Base-by-base conservation (phyloP, 1,140 invertebrate species). In the Drosophila takahashii region DNA sequence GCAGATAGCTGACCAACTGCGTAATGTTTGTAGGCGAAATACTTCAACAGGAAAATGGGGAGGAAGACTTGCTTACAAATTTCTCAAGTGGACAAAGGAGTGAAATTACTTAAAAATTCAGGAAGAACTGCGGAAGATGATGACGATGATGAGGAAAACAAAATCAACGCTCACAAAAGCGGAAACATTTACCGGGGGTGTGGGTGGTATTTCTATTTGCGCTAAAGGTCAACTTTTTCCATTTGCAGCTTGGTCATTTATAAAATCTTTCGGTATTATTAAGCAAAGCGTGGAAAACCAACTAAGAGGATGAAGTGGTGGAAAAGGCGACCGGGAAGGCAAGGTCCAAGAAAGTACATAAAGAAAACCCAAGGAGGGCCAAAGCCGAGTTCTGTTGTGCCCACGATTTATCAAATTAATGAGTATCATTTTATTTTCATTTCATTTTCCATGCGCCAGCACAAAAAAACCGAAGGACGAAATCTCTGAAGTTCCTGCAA, bases 361-460 rank as follows among this genome's bases (percentile, higher is more conserved):
- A 50, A 53, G 50, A 58, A 51, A 77, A 48, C 18, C 44, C 62
- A 77, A 78, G 58, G 66, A 78, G 56, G 48, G 52, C 66, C 67
- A 37, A 69, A 62, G 36, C 65, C 54, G 54, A 69, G 65, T 77
- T 39, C 22, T 62, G 70, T 47, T 78, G 65, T 83, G 75, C 44
- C 79, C 69, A 83, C 84, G 84, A 89, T 89, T 89, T 89, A 89
- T 89, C 85, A 89, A 89, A 89, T 89, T 89, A 89, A 89, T 89
- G 84, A 89, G 84, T 89, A 89, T 89, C 84, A 89, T 89, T 89
- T 79, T 89, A 89, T 89, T 89, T 89, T 89, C 84, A 89, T 89
- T 87, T 90, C 73, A 84, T 89, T 89, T 89, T 89, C 84, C 85
- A 80, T 79, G 84, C 72, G 79, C 79, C 67, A 77, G 60, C 71